Evolutionary conservation across 2,888 invertebrate species (phyloP).

Genomic region (Drosophila falleni): DNA sequence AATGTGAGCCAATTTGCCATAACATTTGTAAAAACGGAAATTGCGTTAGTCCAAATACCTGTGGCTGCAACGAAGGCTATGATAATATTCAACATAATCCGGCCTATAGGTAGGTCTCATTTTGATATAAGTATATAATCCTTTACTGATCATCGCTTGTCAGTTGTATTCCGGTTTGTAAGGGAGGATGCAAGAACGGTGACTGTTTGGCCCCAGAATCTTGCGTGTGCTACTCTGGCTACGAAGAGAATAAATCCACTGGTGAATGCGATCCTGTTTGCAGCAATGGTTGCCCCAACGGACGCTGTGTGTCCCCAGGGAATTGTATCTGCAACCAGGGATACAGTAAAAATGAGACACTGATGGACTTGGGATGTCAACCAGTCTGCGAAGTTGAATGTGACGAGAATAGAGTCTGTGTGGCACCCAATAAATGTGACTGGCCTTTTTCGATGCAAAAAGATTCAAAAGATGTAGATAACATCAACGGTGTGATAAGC

Average conservation of each 20-base stretch:
- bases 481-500: background rate
- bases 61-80: conserved; percentile 16
- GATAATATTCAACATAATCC: background rate
- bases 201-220: conserved; percentile 3
- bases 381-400: conserved; percentile 16
- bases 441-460: background rate
- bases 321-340: conserved; percentile 17
- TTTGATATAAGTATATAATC: background rate
- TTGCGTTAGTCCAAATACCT: background rate
- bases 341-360: background rate
- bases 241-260: background rate
- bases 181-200: conserved; percentile 5
- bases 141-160: background rate
- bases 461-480: background rate
- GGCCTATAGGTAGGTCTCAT: background rate
- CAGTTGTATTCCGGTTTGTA: conserved; percentile 33
- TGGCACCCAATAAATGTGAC: conserved; percentile 18
- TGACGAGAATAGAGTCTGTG: conserved; percentile 3
- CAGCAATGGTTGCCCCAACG: conserved; percentile 14
- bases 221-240: conserved; percentile 22
- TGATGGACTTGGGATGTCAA: background rate
- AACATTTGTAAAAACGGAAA: conserved; percentile 6
- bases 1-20: conserved; percentile 4
- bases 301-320: conserved; percentile 12
- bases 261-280: conserved; percentile 11